Conservation (phyloP, 1,140 invertebrate genomes). For the Euwallacea similis region DNA sequence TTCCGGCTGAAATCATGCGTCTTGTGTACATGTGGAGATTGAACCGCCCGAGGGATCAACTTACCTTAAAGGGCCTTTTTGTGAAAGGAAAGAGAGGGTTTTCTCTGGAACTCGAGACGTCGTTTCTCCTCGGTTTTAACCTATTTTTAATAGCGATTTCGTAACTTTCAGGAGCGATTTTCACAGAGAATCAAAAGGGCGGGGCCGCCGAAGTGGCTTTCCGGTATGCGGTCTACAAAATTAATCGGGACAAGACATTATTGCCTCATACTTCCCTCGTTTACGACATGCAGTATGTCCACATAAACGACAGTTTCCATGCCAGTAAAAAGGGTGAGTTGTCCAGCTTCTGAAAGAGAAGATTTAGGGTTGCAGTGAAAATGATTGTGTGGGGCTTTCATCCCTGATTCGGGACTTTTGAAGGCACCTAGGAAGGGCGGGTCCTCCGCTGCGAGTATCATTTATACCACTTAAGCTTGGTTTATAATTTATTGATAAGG, state of each 20-base stretch:
- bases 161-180: slow-evolving; percentile 75
- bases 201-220: slow-evolving; percentile 84
- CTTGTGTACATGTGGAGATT: not conserved
- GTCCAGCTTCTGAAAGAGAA: too few relatives aligned
- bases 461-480: too few relatives aligned
- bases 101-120: too few relatives aligned
- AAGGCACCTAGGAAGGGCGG: too few relatives aligned
- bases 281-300: slow-evolving; percentile 89
- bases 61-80: not conserved
- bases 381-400: too few relatives aligned
- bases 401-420: too few relatives aligned
- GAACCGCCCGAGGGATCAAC: slow-evolving; percentile 3
- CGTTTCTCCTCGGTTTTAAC: not conserved
- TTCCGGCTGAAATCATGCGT: slow-evolving; percentile 3
- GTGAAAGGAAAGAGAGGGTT: too few relatives aligned
- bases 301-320: slow-evolving; percentile 83
- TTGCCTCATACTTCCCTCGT: slow-evolving; percentile 83
- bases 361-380: too few relatives aligned
- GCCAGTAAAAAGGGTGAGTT: slow-evolving; percentile 84
- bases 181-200: slow-evolving; percentile 84
- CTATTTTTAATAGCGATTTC: not conserved
- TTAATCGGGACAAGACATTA: slow-evolving; percentile 84
- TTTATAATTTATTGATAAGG: too few relatives aligned
- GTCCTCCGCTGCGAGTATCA: too few relatives aligned
- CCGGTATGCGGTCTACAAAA: slow-evolving; percentile 88